phyloP scores from a whole-genome alignment of 2,113 vertebrate species.

The Notothenia coriiceps region DNA sequence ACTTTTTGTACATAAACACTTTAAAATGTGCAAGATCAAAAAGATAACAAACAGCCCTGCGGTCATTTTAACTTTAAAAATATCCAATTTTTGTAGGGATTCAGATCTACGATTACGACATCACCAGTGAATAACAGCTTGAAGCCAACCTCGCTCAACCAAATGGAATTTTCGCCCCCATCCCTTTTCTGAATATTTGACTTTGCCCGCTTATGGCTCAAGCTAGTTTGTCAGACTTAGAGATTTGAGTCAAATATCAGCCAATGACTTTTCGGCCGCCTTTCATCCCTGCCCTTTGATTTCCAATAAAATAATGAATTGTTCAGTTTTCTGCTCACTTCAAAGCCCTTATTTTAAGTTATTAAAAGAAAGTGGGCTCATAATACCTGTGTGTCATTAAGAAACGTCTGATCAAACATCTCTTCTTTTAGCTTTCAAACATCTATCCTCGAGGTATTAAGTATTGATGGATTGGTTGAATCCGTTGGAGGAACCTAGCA shows the following conservation, averaged over 20 bases:
- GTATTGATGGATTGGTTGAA: constrained; percentile 23
- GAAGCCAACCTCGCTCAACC: not conserved
- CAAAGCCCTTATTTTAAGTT: constrained; percentile 55
- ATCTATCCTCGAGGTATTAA: constrained; percentile 3
- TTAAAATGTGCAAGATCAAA: not conserved
- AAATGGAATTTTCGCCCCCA: constrained; percentile 12
- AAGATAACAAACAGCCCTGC: not conserved
- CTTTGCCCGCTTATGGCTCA: not conserved
- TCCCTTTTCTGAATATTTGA: constrained; percentile 3
- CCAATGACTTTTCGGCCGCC: constrained; percentile 16
- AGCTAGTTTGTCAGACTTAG: constrained; percentile 11
- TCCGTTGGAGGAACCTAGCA: constrained; percentile 18
- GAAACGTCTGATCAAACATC: constrained; percentile 20
- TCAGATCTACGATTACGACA: not conserved
- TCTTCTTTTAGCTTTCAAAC: constrained; percentile 19
- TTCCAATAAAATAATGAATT: constrained; percentile 50
- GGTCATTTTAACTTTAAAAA: not conserved
- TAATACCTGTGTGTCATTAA: constrained; percentile 17
- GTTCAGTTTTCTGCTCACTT: constrained; percentile 53
- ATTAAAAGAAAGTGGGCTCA: constrained; percentile 40
- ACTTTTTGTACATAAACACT: too few relatives aligned
- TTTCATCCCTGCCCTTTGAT: constrained; percentile 56
- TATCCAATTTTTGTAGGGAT: not conserved
- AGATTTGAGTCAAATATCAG: constrained; percentile 31
- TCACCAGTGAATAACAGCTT: not conserved